Base-by-base conservation (phyloP, 53 echinoderm and acorn worm genomes). In the Patiria pectinifera region DNA sequence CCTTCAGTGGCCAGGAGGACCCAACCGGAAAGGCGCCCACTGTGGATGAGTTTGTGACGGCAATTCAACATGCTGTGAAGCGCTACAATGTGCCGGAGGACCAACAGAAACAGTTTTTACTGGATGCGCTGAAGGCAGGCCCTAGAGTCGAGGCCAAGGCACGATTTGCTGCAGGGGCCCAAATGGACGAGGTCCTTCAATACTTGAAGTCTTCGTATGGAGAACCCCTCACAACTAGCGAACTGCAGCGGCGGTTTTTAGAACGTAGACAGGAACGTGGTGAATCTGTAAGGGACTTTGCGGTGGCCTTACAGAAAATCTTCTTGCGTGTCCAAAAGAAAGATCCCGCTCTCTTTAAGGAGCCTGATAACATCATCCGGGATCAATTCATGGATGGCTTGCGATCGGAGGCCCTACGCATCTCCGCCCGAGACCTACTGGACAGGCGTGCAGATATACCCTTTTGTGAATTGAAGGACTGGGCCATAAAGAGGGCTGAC, bases 201-300 rank as follows among this genome's bases (percentile, higher is more conserved):
- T 78, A 45, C 47, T 24, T 78, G 14, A 24, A 15, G 2, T 22
- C 4, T 11, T 78, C 47, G 12, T 78, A 78, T 13, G 79, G 47
- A 16, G 46, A 78, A 45, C 21, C 79, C 2, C 79, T 78, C 15
- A 78, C 48, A 0, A 78, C 9, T 18, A 78, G 45, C 18, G 79
- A 83, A 83, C 59, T 83, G 6, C 83, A 83, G 26, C 25, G 83
- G 18, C 59, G 62, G 48, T 62, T 83, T 10, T 13, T 84, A 35
- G 66, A 63, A 11, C 24, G 43, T 19, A 21, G 84, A 15, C 84
- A 84, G 62, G 63, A 62, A 0, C 6, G 24, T 62, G 62, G 62
- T 23, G 84, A 84, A 53, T 26, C 25, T 26, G 43, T 62, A 8
- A 84, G 62, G 43, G 84, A 84, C 11, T 84, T 62, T 84, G 61